These are phyloP conservation scores for Salminus brasiliensis DNA, from an alignment of 2,113 vertebrate species.

Conservation along the genomic window DNA sequence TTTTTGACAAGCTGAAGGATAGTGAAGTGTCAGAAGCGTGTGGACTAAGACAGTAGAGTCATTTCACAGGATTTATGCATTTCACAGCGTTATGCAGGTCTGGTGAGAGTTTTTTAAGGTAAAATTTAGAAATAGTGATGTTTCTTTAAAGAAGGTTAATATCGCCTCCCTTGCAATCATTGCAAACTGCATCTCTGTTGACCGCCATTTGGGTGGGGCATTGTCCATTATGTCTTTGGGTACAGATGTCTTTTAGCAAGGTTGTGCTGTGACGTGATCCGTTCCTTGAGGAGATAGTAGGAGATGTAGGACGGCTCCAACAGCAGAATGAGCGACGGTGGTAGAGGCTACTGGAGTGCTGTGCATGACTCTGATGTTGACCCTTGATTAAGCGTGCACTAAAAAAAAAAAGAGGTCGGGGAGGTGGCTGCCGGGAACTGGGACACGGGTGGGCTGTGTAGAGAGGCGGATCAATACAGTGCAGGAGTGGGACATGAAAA, in stretches of 20 bases:
- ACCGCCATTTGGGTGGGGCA: constrained; percentile 7
- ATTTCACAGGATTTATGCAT: no score
- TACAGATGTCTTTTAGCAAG: background rate
- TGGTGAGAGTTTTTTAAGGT: no score
- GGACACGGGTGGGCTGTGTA: background rate
- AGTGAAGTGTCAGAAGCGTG: no score
- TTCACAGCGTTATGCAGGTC: no score
- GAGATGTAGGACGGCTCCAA: background rate
- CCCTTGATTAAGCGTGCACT: constrained; percentile 37
- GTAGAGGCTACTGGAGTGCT: no score
- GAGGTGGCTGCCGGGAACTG: background rate
- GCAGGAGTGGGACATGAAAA: constrained; percentile 22
- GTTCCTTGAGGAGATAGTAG: background rate
- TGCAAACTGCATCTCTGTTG: background rate
- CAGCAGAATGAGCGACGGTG: constrained; percentile 7
- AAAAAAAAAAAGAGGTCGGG: constrained; percentile 39
- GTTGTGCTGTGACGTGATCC: background rate
- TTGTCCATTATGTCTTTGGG: background rate
- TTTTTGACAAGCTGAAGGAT: no score
- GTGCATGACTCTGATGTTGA: background rate
- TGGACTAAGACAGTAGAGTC: no score
- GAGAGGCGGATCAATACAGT: constrained; percentile 35
- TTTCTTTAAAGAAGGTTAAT: background rate
- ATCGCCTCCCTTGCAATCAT: background rate
- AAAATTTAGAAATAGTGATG: no score